Percentiles rank a stretch among this genome's conserved stretches.
Evolutionary conservation across 2,888 invertebrate genomes (phyloP).

Genomic region (Limenitis camilla): DNA sequence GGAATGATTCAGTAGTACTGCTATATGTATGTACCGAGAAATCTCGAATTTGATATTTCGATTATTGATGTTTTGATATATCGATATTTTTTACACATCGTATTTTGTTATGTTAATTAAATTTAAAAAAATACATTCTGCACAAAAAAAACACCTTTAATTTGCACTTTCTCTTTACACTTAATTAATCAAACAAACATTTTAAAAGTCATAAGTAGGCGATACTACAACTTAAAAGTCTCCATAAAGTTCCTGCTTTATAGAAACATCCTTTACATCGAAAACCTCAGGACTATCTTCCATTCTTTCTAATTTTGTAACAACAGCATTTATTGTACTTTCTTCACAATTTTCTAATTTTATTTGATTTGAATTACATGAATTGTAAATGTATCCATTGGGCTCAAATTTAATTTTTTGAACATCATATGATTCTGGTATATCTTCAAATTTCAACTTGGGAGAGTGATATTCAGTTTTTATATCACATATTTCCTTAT

Average conservation of each 20-base stretch:
- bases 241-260: constrained; percentile 12
- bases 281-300: background rate
- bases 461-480: background rate
- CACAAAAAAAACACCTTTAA: no score
- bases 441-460: background rate
- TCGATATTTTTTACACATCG: no score
- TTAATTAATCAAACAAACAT: no score
- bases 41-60: no score
- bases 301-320: constrained; percentile 4
- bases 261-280: background rate
- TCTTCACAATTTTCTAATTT: background rate
- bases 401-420: background rate
- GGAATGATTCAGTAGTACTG: no score
- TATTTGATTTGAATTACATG: background rate
- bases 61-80: no score
- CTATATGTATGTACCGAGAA: no score
- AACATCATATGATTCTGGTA: background rate
- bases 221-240: constrained; percentile 1
- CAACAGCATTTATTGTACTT: background rate
- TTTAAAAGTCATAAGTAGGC: no score
- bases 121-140: no score
- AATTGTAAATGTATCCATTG: background rate
- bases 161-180: no score
- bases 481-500: background rate
- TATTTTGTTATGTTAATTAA: no score